Evolutionary conservation across 2,888 invertebrate species (phyloP).

Genomic region (Pediacus dermestoides): DNA sequence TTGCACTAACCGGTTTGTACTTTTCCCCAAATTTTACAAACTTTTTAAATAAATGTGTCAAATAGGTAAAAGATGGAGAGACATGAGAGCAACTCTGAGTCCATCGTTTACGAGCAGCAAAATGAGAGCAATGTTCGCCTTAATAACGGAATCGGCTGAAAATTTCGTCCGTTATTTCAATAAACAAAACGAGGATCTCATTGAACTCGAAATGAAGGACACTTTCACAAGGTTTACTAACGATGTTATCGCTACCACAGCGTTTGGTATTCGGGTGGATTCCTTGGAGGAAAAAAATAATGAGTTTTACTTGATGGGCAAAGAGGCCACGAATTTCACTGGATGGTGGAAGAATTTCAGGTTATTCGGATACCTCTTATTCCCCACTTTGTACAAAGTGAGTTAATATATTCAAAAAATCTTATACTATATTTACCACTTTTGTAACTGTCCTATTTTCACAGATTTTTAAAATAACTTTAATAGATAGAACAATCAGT

Average conservation of each 20-base stretch:
- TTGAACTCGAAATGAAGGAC: slow-evolving; percentile 50
- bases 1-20: slow-evolving; percentile 23
- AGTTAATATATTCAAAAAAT: slow-evolving; percentile 2
- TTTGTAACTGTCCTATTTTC: no score
- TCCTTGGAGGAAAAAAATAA: slow-evolving; percentile 54
- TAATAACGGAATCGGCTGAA: slow-evolving; percentile 31
- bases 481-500: slow-evolving; percentile 14
- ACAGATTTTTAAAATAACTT: slow-evolving; percentile 17
- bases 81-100: slow-evolving; percentile 35
- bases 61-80: slow-evolving; percentile 26
- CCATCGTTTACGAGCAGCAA: slow-evolving; percentile 37
- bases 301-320: slow-evolving; percentile 50
- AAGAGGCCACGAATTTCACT: slow-evolving; percentile 42
- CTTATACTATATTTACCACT: no score
- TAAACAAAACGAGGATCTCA: slow-evolving; percentile 22
- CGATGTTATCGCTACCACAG: slow-evolving; percentile 57
- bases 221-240: slow-evolving; percentile 54
- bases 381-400: not conserved
- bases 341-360: slow-evolving; percentile 14
- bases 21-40: not conserved
- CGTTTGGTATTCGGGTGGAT: slow-evolving; percentile 55
- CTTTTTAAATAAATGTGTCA: no score
- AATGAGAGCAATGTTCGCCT: slow-evolving; percentile 34
- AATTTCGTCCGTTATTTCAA: slow-evolving; percentile 24
- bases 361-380: slow-evolving; percentile 11